Conservation (phyloP, 2,113 vertebrate genomes). For the Pluvianellus socialis region DNA sequence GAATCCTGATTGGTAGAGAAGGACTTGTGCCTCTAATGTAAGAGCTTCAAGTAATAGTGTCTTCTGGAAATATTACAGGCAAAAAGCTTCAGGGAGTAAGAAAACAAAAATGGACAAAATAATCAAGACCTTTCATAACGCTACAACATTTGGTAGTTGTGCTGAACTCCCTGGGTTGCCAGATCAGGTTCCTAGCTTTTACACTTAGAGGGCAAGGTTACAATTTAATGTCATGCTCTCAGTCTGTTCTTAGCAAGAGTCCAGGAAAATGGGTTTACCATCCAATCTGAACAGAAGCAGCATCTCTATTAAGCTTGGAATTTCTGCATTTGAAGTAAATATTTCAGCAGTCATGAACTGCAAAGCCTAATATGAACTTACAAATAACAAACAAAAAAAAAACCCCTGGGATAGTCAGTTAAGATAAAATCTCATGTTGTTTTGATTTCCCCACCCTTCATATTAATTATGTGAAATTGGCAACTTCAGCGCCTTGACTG, state of each 20-base stretch:
- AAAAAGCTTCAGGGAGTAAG: not conserved
- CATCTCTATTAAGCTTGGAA: not conserved
- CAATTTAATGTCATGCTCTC: not conserved
- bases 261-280: not conserved
- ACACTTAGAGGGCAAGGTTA: not conserved
- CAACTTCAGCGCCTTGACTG: conserved; percentile 29
- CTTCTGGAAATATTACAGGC: not conserved
- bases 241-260: not conserved
- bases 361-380: not conserved
- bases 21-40: not conserved
- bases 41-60: not conserved
- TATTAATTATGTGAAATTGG: conserved; percentile 58
- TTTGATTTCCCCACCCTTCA: conserved; percentile 44
- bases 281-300: not conserved
- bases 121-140: not conserved
- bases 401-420: not conserved
- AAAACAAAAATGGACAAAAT: not conserved
- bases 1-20: not conserved
- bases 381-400: not conserved
- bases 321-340: not conserved
- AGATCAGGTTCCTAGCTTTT: not conserved
- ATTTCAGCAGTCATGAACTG: not conserved
- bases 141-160: not conserved
- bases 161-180: not conserved
- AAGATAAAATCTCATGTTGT: conserved; percentile 45